Evolutionary conservation across 2,113 vertebrate genomes (phyloP).

Genomic region (Chrysochloris asiatica): DNA sequence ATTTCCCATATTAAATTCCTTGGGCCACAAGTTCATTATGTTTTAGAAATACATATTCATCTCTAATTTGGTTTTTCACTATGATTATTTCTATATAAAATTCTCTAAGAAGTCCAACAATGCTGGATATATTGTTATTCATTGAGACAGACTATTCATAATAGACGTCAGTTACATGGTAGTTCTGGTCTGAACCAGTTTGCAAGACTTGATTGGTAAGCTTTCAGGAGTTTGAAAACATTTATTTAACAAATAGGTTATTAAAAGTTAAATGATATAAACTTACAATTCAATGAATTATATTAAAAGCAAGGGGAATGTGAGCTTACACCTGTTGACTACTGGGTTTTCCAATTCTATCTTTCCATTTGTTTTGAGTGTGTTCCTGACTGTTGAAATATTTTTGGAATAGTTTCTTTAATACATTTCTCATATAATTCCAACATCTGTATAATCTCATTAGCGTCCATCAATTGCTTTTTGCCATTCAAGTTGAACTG

Average conservation of each 20-base stretch:
- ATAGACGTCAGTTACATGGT: not conserved
- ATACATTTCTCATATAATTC: slow-evolving; percentile 4
- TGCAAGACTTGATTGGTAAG: not conserved
- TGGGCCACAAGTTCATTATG: not conserved
- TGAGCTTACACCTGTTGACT: not conserved
- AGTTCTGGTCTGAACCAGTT: not conserved
- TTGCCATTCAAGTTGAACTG: not conserved
- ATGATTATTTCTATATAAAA: not conserved
- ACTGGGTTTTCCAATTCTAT: not conserved
- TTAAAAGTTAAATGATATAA: not conserved
- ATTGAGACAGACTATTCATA: not conserved
- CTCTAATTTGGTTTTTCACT: not conserved
- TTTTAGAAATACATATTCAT: not conserved
- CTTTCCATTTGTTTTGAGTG: slow-evolving; percentile 6
- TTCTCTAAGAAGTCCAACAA: not conserved
- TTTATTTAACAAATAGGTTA: not conserved
- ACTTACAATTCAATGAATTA: not conserved
- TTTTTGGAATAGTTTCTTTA: not conserved
- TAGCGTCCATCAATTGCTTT: not conserved
- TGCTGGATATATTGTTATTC: not conserved
- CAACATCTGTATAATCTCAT: not conserved
- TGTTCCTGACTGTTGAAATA: not conserved
- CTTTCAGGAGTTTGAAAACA: slow-evolving; percentile 27
- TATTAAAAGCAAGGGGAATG: not conserved
- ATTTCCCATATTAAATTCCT: not conserved